A percentile compares a stretch with the other conserved stretches of the same genome.
Conservation (phyloP, 2,797 vertebrate genomes). For the Coccyzus lansbergi region DNA sequence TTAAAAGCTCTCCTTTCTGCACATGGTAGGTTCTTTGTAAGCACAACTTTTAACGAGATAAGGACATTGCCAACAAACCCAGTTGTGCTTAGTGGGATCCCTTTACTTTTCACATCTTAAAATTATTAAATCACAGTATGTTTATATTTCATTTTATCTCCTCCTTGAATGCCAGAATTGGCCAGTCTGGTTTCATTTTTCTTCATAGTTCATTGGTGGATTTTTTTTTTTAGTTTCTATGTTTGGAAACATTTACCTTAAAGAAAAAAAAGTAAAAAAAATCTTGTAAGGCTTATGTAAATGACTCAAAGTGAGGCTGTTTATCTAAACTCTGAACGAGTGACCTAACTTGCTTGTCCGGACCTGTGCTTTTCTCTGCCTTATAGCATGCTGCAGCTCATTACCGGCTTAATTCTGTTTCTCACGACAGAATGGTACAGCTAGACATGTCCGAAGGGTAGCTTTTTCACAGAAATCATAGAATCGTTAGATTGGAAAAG, state of each 20-base stretch:
- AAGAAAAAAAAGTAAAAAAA: neutral
- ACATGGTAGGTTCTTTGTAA: neutral
- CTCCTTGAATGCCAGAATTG: neutral
- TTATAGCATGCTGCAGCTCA: neutral
- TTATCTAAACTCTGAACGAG: neutral
- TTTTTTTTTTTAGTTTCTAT: neutral
- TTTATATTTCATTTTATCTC: neutral
- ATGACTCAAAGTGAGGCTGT: neutral
- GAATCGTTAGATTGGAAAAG: too few species aligned
- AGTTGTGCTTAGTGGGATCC: neutral
- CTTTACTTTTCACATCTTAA: constrained; percentile 25
- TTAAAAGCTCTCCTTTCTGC: neutral
- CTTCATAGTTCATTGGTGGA: neutral
- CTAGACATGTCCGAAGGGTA: neutral
- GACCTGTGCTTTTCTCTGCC: neutral
- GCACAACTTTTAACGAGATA: neutral
- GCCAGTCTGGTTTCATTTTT: neutral
- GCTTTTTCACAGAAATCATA: neutral
- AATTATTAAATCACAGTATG: neutral
- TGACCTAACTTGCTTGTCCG: neutral
- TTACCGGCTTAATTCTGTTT: neutral
- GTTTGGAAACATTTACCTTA: constrained; percentile 5
- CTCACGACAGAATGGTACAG: neutral
- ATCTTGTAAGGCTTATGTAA: neutral
- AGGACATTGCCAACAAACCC: neutral